Evolutionary conservation across 2,888 invertebrate species (phyloP), one percentile per base, ranked within the genome.

Genomic region (Amiota minor): DNA sequence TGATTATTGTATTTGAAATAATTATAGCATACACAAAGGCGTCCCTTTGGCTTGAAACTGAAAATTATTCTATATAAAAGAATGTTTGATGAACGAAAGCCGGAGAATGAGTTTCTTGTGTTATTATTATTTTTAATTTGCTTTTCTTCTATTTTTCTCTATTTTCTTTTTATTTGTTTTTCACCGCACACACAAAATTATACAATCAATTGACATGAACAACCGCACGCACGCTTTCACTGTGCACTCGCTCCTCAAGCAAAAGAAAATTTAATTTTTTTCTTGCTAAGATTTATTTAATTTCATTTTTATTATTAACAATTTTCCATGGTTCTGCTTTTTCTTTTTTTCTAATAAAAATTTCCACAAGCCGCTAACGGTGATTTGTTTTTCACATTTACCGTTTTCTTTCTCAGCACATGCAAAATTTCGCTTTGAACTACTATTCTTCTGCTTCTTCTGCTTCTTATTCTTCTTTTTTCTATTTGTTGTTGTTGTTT

Each of bases 121-220:
- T 67, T 45, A 46, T 47, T 68, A 35, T n/a, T 20, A 4, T 20
- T 50, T 56, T 14, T n/a, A 56, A 14, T 70, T 55, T 56, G 35
- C 55, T 70, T 45, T 69, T 45, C 45, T 9, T 45, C 46, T 70
- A 47, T 49, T 47, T 23, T 35, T 47, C 35, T 56, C 20, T 49
- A n/a, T 45, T 46, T 14, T 46, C 35, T 74, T 62, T 59, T 62
- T 53, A 10, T 62, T 62, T 62, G 49, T 46, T 64, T 46, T 68
- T 47, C 55, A 67, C 73, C 59, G 71, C 71, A 65, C 72, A 35
- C 35, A 23, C 49, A 9, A 70, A 72, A 75, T 75, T 77, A 76
- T 72, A 74, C 77, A 77, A 73, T 65, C 68, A 70, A 35, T 53
- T 64, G 49, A 50, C 50, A 18, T 14, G 35, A 18, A 12, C 16